A percentile compares a stretch with the other conserved stretches of the same genome.
Evolutionary conservation across 2,888 invertebrate genomes (phyloP).

Genomic region (Ectemnius cavifrons): DNA sequence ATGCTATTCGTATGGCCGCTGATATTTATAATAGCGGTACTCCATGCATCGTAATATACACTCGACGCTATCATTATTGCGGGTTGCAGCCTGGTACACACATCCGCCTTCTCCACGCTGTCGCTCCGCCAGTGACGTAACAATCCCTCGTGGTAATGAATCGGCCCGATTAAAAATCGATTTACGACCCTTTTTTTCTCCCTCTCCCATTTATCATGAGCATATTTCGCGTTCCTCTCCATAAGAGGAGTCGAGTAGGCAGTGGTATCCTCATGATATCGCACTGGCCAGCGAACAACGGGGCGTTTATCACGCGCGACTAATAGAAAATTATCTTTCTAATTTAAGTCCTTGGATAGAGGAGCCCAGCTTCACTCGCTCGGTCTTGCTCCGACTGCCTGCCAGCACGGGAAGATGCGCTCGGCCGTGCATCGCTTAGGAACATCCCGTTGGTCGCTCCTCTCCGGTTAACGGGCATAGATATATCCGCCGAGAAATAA

Average conservation of each 20-base stretch:
- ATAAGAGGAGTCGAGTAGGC: too few species aligned
- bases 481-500: conserved; percentile 76
- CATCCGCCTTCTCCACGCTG: too few species aligned
- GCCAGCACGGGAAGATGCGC: conserved; percentile 11
- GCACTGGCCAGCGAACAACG: conserved; percentile 43
- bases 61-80: background rate
- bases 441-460: conserved; percentile 64
- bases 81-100: too few species aligned
- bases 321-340: conserved; percentile 65
- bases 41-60: conserved; percentile 5
- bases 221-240: too few species aligned
- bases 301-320: conserved; percentile 62
- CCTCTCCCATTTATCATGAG: conserved; percentile 14
- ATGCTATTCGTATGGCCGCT: conserved; percentile 3
- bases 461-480: conserved; percentile 70
- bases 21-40: conserved; percentile 3
- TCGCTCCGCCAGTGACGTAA: too few species aligned
- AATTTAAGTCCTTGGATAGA: conserved; percentile 54
- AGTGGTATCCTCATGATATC: conserved; percentile 24
- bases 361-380: background rate
- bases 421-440: conserved; percentile 42
- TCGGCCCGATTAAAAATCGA: too few species aligned
- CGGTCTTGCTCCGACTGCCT: too few species aligned
- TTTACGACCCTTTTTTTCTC: background rate
- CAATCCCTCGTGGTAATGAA: too few species aligned